Conservation (phyloP, 2,888 invertebrate genomes). For the Blera fallax region DNA sequence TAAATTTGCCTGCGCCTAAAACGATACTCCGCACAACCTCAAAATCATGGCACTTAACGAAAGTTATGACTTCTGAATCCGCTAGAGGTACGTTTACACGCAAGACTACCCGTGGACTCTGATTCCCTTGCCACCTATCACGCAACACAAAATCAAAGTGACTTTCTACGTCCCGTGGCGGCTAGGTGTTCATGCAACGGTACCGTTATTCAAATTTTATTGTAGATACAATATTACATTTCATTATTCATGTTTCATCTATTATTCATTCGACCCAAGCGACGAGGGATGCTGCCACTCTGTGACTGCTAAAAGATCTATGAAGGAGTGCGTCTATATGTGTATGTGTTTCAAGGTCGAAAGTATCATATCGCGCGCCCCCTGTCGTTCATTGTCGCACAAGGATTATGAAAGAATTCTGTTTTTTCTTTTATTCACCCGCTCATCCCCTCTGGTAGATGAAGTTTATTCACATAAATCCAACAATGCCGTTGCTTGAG, state of each 20-base stretch:
- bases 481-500: not conserved
- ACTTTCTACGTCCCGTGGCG: not conserved
- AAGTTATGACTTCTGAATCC: slow-evolving; percentile 27
- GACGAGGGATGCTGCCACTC: slow-evolving; percentile 9
- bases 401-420: not conserved
- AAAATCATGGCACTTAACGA: slow-evolving; percentile 7
- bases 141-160: slow-evolving; percentile 4
- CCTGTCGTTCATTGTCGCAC: not conserved
- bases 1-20: slow-evolving; percentile 25
- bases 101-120: not conserved
- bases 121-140: not conserved
- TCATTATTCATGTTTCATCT: slow-evolving; percentile 52
- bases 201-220: slow-evolving; percentile 53
- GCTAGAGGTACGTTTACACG: slow-evolving; percentile 1
- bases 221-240: slow-evolving; percentile 35
- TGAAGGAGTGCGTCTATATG: not conserved
- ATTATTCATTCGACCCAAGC: slow-evolving; percentile 50
- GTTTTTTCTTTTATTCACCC: not conserved
- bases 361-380: not conserved
- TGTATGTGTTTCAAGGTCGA: slow-evolving; percentile 20
- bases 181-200: slow-evolving; percentile 1
- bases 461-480: slow-evolving; percentile 11
- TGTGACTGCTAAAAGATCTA: not conserved
- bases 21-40: not conserved
- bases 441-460: not conserved